These are phyloP conservation scores for Thinocorus orbignyianus DNA, from an alignment of 2,113 vertebrate species.

Conservation along the genomic window DNA sequence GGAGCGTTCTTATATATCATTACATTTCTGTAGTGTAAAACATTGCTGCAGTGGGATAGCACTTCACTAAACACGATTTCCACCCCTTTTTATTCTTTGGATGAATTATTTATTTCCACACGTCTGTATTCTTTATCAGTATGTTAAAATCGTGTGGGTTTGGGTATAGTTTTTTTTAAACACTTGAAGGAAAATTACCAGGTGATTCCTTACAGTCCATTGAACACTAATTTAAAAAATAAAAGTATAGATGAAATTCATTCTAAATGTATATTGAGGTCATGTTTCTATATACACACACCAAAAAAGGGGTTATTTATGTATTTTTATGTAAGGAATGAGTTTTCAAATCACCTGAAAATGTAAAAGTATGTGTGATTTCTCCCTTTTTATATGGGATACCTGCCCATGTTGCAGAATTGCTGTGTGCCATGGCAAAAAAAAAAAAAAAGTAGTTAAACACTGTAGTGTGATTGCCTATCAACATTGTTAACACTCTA, in stretches of 20 bases:
- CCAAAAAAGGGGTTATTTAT: no score
- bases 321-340: background rate
- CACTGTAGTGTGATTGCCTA: background rate
- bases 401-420: background rate
- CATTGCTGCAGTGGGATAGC: background rate
- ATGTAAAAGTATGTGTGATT: background rate
- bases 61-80: background rate
- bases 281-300: background rate
- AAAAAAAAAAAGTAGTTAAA: background rate
- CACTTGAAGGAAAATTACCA: background rate
- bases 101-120: background rate
- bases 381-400: background rate
- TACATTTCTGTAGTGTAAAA: background rate
- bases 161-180: background rate
- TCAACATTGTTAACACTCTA: background rate
- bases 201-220: background rate
- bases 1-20: background rate
- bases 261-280: background rate
- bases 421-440: background rate
- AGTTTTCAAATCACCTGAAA: background rate
- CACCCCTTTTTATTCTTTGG: background rate
- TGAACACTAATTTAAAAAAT: background rate
- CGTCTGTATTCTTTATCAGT: background rate
- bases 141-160: background rate
- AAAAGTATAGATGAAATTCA: background rate